Evolutionary conservation across 2,888 invertebrate species (phyloP), one percentile per base, ranked within the genome.

Genomic region (Nomada lathburiana): DNA sequence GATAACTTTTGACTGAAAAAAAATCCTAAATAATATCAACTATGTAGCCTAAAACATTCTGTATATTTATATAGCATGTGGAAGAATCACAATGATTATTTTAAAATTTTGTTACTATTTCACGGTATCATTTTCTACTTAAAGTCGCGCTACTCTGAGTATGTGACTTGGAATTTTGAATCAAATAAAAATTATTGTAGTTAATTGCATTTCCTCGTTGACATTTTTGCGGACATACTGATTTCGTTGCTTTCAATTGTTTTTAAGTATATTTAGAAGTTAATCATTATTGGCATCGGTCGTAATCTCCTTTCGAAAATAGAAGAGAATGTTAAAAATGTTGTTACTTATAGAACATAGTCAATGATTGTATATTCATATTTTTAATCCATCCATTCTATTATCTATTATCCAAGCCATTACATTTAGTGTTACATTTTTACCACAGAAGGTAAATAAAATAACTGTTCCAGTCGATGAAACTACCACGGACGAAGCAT

Each of bases 171-270:
- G 9, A 1, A 70, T 79, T 79, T 79, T 69, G 20, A 29, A 20
- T 20, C 2, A 13, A 11, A 36, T 26, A 26, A 26, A 2, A 23
- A 36, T 13, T 44, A 4, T 71, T 64, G 20, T 13, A 29, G 52
- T 68, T 50, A 59, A 52, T 23, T 59, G 23, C 4, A 53, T 44
- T 36, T 29, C 50, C n/a, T 36, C 4, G 29, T 9, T 47, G 79
- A 76, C 76, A 79, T 76, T 69, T 79, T 79, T 62, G 1, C 42
- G 16, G 18, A n/a, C 9, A 11, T 23, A 47, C 64, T 52, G 76
- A 76, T 42, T 50, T 11, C 13, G 42, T 10, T 26, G 50, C 55
- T 36, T 57, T 76, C 77, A 69, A 29, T 13, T 79, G 79, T 76
- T 70, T 72, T n/a, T 16, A 0, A 69, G 3, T 55, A 42, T 23